Conservation (phyloP, 2,888 invertebrate species). For the Muscina levida region DNA sequence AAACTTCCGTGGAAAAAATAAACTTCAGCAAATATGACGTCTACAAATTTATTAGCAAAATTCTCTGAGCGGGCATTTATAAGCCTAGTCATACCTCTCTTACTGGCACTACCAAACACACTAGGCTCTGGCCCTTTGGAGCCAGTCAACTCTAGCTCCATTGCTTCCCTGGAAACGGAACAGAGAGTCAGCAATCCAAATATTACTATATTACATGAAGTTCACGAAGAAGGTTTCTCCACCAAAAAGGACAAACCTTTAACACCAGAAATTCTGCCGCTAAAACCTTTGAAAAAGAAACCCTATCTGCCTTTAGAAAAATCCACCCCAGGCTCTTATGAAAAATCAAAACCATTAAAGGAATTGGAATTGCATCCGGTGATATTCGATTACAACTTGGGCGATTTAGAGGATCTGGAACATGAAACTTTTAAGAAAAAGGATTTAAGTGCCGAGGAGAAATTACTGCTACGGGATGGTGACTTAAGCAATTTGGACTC, state of each 20-base stretch:
- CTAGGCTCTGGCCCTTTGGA: not conserved
- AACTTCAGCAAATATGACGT: not conserved
- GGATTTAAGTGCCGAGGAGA: conserved; percentile 75
- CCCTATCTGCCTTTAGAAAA: conserved; percentile 74
- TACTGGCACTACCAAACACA: not conserved
- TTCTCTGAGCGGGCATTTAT: too few species aligned
- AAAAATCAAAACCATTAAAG: conserved; percentile 73
- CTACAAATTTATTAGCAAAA: not conserved
- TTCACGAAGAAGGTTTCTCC: conserved; percentile 68
- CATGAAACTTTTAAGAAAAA: conserved; percentile 76
- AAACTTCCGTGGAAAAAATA: too few species aligned
- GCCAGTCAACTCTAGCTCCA: not conserved
- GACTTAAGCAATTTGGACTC: conserved; percentile 51
- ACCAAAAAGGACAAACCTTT: conserved; percentile 70
- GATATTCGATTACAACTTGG: conserved; percentile 78
- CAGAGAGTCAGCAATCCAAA: conserved; percentile 67
- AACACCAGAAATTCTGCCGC: conserved; percentile 73
- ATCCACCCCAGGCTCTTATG: conserved; percentile 70
- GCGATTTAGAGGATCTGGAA: conserved; percentile 77
- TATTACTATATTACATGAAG: conserved; percentile 74
- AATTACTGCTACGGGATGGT: conserved; percentile 72
- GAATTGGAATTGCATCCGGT: conserved; percentile 77
- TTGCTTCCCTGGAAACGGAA: conserved; percentile 28
- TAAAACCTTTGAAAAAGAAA: conserved; percentile 76
- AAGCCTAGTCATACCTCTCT: not conserved